phyloP scores from a whole-genome alignment of 2,888 invertebrate genomes.

The Lasiommata megera region DNA sequence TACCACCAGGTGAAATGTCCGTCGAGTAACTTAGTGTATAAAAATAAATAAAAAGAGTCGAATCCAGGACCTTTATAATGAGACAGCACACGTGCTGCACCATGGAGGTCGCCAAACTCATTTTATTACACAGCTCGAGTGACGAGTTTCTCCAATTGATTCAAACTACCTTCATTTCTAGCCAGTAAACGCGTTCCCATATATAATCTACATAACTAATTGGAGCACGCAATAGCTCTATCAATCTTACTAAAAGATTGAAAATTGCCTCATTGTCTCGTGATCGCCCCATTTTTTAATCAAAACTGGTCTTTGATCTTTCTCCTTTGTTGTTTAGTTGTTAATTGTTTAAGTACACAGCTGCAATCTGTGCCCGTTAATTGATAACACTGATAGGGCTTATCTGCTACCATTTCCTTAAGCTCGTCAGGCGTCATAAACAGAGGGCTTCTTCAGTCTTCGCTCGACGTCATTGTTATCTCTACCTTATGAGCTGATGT shows the following conservation, averaged over 20 bases:
- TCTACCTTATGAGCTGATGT: neutral
- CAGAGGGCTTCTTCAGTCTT: neutral
- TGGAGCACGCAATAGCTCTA: conserved; percentile 66
- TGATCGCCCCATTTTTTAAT: conserved; percentile 5
- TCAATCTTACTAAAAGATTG: conserved; percentile 48
- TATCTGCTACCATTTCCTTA: conserved; percentile 19
- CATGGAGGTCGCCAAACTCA: too few relatives aligned
- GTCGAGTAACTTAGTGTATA: too few relatives aligned
- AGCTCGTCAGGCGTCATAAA: conserved; percentile 12
- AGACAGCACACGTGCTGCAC: too few relatives aligned
- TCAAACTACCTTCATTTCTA: neutral
- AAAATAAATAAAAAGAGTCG: too few relatives aligned
- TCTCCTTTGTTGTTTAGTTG: neutral
- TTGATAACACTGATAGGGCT: conserved; percentile 22
- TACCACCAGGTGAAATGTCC: too few relatives aligned
- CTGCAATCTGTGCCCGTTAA: conserved; percentile 9
- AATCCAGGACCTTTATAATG: too few relatives aligned
- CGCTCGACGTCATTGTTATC: conserved; percentile 9
- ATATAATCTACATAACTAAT: conserved; percentile 51
- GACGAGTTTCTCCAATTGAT: neutral
- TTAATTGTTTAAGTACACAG: conserved; percentile 2
- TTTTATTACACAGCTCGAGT: neutral
- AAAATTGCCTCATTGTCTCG: conserved; percentile 18
- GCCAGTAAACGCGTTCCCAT: conserved; percentile 46
- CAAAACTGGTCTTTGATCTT: conserved; percentile 17